Base-by-base conservation (phyloP, 2,888 invertebrate species). In the Nemotelus nigrinus region DNA sequence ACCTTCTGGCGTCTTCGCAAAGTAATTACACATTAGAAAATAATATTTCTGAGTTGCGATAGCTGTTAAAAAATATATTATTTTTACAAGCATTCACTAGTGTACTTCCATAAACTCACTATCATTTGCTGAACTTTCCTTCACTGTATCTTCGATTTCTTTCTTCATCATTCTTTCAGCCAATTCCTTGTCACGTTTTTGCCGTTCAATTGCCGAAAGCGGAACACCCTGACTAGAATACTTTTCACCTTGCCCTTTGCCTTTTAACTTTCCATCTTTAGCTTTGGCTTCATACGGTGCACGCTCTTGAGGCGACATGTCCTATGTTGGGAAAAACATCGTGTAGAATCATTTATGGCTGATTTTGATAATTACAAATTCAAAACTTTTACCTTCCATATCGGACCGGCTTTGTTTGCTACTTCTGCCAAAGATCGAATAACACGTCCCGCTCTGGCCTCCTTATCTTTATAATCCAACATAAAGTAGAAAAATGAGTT, bases 11-110 rank as follows among this genome's bases (percentile, higher is more conserved):
- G 83, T 83, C 79, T 84, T 86, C 0, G 82, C 82, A 65, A 86
- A 87, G 74, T 84, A 87, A 43, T 86, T 87, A 0, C 83, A 86
- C 76, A 84, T 83, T 0, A 82, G 82, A 60, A 87, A 85, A 2
- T 83, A 81, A 43, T 83, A 87, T 0, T 80, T 82, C 2, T 82
- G 80, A 0, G 79, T 79, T 39, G 83, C 83, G n/a, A 86, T 68
- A 78, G 84, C 87, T 87, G 77, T 2, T 78, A 65, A 58, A 57
- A 43, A 44, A 43, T 5, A 64, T 10, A 65, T 6, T 6, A 41
- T 65, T 43, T 41, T 43, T 65, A 6, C n/a, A n/a, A 68, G 45
- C n/a, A n/a, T 3, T 2, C 45, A 5, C 45, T 7, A 68, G 45
- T 43, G 57, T 3, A 2, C 57, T 5, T 58, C 8, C 47, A 50